A percentile compares a stretch with the other conserved stretches of the same genome.
Evolutionary conservation across 1,140 invertebrate genomes (phyloP).

Genomic region (Copidosoma floridanum): DNA sequence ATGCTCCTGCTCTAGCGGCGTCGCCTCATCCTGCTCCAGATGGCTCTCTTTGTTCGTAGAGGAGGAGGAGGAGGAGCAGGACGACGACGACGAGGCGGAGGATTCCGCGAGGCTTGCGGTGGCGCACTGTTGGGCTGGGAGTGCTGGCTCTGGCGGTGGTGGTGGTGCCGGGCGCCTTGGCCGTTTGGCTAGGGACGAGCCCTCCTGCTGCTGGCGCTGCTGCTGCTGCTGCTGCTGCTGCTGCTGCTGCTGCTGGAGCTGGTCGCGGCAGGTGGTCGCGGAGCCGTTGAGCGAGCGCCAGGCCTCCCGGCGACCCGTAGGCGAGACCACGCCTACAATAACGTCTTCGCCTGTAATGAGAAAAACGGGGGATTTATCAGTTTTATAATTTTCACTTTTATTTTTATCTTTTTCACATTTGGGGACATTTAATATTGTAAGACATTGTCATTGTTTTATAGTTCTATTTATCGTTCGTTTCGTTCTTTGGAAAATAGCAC

Average conservation of each 20-base stretch:
- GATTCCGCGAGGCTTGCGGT: neutral
- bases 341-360: slow-evolving; percentile 42
- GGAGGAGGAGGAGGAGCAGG: slow-evolving; percentile 19
- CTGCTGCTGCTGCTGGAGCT: neutral
- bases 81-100: slow-evolving; percentile 11
- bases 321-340: slow-evolving; percentile 25
- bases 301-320: slow-evolving; percentile 26
- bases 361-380: neutral
- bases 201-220: slow-evolving; percentile 7
- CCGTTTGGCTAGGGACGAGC: slow-evolving; percentile 19
- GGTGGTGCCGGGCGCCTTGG: slow-evolving; percentile 11
- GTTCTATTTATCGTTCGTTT: too few relatives aligned
- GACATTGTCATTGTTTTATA: too few relatives aligned
- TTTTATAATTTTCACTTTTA: too few relatives aligned
- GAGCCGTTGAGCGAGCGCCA: slow-evolving; percentile 11
- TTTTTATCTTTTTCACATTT: too few relatives aligned
- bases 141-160: too few relatives aligned
- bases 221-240: slow-evolving; percentile 19
- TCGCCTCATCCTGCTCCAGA: slow-evolving; percentile 31
- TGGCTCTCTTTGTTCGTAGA: slow-evolving; percentile 49
- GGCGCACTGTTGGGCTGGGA: too few relatives aligned
- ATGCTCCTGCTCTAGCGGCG: neutral
- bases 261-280: slow-evolving; percentile 14
- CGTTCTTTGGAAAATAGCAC: too few relatives aligned
- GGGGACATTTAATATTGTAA: too few relatives aligned